Evolutionary conservation across 2,797 vertebrate species (phyloP).

Genomic region (Chaetodon trifasciatus): DNA sequence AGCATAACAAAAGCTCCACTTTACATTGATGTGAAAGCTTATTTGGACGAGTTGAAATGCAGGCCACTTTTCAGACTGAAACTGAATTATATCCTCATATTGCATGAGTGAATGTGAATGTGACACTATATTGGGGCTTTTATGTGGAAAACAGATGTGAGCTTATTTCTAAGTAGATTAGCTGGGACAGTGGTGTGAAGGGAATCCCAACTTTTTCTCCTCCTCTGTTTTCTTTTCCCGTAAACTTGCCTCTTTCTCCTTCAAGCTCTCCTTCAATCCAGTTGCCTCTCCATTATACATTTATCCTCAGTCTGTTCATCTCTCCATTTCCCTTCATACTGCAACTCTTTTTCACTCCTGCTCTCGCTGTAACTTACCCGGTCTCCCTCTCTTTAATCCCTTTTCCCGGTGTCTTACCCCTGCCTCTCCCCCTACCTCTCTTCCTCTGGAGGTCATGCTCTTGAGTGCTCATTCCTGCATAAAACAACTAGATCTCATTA

Average conservation of each 20-base stretch:
- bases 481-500: constrained; percentile 73
- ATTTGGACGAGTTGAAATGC: constrained; percentile 56
- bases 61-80: constrained; percentile 44
- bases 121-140: constrained; percentile 64
- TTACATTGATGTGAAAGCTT: constrained; percentile 51
- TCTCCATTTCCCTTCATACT: constrained; percentile 21
- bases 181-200: constrained; percentile 76
- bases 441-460: constrained; percentile 73
- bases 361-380: constrained; percentile 23
- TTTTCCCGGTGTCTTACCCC: constrained; percentile 33
- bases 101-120: constrained; percentile 57
- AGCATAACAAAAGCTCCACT: constrained; percentile 53
- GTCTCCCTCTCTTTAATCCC: constrained; percentile 45
- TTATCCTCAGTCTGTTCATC: constrained; percentile 26
- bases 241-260: constrained; percentile 53
- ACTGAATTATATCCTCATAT: constrained; percentile 56
- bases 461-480: constrained; percentile 72
- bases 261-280: constrained; percentile 47
- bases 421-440: constrained; percentile 21
- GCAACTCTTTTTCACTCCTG: constrained; percentile 18
- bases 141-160: constrained; percentile 76
- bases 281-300: constrained; percentile 4
- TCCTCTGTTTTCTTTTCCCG: constrained; percentile 22
- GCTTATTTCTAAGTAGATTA: constrained; percentile 81
- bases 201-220: constrained; percentile 62